These are phyloP conservation scores for Peromyscus aztecus DNA, from an alignment of 2,797 vertebrate genomes.

Conservation along the genomic window DNA sequence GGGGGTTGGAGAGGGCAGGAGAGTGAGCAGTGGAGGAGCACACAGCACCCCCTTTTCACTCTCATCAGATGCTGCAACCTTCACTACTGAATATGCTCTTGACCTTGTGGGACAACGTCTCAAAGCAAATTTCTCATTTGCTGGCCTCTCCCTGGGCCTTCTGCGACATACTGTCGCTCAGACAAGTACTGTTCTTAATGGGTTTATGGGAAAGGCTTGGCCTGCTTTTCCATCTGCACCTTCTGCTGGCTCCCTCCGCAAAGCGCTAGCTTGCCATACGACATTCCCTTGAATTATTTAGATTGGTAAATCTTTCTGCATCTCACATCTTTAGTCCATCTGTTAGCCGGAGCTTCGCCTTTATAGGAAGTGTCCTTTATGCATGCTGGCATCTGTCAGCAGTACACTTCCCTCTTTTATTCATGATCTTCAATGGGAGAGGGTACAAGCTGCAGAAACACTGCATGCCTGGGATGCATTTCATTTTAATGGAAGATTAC, in stretches of 20 bases:
- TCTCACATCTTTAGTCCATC: slow-evolving; percentile 98
- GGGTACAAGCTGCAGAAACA: slow-evolving; percentile 88
- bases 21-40: not conserved
- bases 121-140: slow-evolving; percentile 87
- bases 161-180: slow-evolving; percentile 87
- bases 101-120: slow-evolving; percentile 88
- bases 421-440: slow-evolving; percentile 89
- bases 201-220: slow-evolving; percentile 90
- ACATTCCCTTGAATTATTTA: slow-evolving; percentile 97
- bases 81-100: slow-evolving; percentile 83
- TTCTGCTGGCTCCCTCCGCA: slow-evolving; percentile 89
- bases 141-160: slow-evolving; percentile 85
- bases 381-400: slow-evolving; percentile 90
- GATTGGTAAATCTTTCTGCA: slow-evolving; percentile 97
- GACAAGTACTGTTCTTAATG: slow-evolving; percentile 88
- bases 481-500: slow-evolving; percentile 89
- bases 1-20: not conserved
- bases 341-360: slow-evolving; percentile 91
- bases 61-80: slow-evolving; percentile 77
- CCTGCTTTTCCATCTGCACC: slow-evolving; percentile 91
- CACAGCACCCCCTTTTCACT: not conserved
- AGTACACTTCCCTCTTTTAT: slow-evolving; percentile 88
- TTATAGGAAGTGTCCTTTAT: slow-evolving; percentile 90
- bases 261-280: slow-evolving; percentile 88
- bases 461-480: slow-evolving; percentile 88